These are phyloP conservation scores for Frieseomelitta varia DNA, from an alignment of 1,140 invertebrate genomes.

Conservation along the genomic window DNA sequence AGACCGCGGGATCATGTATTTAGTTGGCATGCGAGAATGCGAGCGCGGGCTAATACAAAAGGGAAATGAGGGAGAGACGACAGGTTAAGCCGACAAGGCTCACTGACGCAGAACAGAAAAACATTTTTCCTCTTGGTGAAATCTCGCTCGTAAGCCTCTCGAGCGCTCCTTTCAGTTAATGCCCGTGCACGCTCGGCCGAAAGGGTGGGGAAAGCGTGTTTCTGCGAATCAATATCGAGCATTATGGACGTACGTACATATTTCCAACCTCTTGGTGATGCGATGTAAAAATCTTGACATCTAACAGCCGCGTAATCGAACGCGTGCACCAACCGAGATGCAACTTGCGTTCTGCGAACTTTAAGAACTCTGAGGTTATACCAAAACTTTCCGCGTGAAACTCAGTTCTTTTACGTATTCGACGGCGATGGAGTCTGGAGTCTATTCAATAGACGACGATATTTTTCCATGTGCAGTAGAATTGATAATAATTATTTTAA, in stretches of 20 bases:
- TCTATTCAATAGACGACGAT: too few relatives aligned
- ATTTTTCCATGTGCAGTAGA: too few relatives aligned
- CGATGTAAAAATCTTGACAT: constrained; percentile 59
- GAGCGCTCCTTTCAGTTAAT: constrained; percentile 50
- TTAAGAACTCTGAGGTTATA: background rate
- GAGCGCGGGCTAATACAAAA: background rate
- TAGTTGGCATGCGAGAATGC: background rate
- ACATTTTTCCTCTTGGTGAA: constrained; percentile 44
- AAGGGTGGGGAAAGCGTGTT: constrained; percentile 20
- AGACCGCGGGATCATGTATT: background rate
- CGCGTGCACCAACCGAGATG: background rate
- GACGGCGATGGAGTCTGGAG: too few relatives aligned
- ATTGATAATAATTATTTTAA: too few relatives aligned
- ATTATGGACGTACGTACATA: constrained; percentile 52
- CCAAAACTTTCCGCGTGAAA: background rate
- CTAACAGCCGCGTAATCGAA: constrained; percentile 47
- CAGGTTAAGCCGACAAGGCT: constrained; percentile 36
- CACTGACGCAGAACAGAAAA: constrained; percentile 34
- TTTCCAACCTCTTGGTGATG: constrained; percentile 33
- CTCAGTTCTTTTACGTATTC: background rate
- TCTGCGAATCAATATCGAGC: constrained; percentile 59
- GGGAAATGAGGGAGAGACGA: background rate
- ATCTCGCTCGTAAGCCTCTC: constrained; percentile 26
- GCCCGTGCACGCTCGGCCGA: constrained; percentile 5
- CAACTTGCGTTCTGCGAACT: background rate